Percentiles rank a stretch among this genome's conserved stretches.
Evolutionary conservation across 2,888 invertebrate species (phyloP).

Genomic region (Achlya flavicornis): DNA sequence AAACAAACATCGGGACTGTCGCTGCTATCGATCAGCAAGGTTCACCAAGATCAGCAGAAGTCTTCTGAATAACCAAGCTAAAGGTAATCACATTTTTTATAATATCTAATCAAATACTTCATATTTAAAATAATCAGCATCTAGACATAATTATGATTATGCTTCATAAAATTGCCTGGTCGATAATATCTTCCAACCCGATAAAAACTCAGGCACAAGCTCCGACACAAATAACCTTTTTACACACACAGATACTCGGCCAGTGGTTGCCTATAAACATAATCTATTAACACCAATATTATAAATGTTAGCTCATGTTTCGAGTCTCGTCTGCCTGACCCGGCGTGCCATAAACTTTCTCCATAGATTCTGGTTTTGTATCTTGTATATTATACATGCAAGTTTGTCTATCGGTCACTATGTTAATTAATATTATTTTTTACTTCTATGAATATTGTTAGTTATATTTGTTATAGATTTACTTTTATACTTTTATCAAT

Average conservation of each 20-base stretch:
- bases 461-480: no score
- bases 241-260: slow-evolving; percentile 45
- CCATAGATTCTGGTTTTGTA: slow-evolving; percentile 43
- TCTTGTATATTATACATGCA: not conserved
- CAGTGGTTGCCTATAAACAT: slow-evolving; percentile 58
- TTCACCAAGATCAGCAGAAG: no score
- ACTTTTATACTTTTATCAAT: no score
- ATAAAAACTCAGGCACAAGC: not conserved
- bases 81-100: no score
- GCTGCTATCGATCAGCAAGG: no score
- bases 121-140: no score
- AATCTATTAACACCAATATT: slow-evolving; percentile 69
- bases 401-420: slow-evolving; percentile 5
- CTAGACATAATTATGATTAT: no score
- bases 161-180: no score
- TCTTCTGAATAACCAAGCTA: no score
- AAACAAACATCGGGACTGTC: no score
- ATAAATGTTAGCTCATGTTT: slow-evolving; percentile 37
- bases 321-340: slow-evolving; percentile 49
- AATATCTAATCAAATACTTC: no score
- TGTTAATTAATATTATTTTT: not conserved
- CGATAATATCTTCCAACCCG: not conserved
- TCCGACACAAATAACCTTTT: slow-evolving; percentile 21
- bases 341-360: slow-evolving; percentile 56
- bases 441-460: not conserved